Evolutionary conservation across 2,113 vertebrate genomes (phyloP).

Genomic region (Xyliphius kryptos): DNA sequence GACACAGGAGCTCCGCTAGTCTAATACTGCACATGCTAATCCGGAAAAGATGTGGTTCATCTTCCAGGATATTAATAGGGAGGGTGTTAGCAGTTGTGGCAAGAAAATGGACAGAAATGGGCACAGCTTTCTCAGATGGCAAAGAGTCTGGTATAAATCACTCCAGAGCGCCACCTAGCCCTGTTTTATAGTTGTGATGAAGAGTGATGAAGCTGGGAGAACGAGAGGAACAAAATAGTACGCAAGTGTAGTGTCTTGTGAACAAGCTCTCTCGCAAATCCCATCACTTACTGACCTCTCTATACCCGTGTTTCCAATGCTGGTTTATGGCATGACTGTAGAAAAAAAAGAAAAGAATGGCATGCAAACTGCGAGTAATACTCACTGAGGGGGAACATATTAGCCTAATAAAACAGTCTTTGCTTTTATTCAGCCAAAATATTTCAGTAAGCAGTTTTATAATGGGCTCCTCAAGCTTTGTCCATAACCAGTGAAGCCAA

Average conservation of each 20-base stretch:
- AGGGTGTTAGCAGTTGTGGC: slow-evolving; percentile 65
- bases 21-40: slow-evolving; percentile 58
- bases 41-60: slow-evolving; percentile 65
- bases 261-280: too few relatives aligned
- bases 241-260: too few relatives aligned
- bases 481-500: slow-evolving; percentile 67
- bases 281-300: too few relatives aligned
- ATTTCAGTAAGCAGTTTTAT: slow-evolving; percentile 72
- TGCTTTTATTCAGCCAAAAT: slow-evolving; percentile 67
- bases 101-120: slow-evolving; percentile 68
- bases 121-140: slow-evolving; percentile 67
- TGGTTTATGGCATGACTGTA: too few relatives aligned
- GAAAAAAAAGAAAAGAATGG: too few relatives aligned
- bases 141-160: slow-evolving; percentile 76
- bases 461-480: slow-evolving; percentile 63
- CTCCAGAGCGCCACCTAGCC: slow-evolving; percentile 71
- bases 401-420: slow-evolving; percentile 54
- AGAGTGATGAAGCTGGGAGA: slow-evolving; percentile 65
- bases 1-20: slow-evolving; percentile 53
- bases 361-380: slow-evolving; percentile 67
- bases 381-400: slow-evolving; percentile 61
- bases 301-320: too few relatives aligned
- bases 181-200: slow-evolving; percentile 56
- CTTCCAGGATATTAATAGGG: slow-evolving; percentile 66
- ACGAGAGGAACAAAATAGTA: slow-evolving; percentile 68